These are phyloP conservation scores for Heterochromis multidens DNA, from an alignment of 2,113 vertebrate genomes.

Conservation along the genomic window DNA sequence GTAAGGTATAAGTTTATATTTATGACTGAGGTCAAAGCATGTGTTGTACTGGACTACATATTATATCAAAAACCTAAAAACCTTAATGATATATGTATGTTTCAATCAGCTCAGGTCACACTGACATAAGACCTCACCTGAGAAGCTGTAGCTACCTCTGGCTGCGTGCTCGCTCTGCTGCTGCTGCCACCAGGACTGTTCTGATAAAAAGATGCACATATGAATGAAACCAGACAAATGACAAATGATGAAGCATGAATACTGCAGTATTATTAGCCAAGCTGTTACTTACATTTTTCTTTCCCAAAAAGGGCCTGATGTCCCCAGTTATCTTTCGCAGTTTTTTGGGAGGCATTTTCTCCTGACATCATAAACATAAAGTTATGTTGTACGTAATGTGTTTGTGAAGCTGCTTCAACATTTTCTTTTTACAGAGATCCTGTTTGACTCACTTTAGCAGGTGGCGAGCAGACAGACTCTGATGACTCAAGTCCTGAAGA, in stretches of 20 bases:
- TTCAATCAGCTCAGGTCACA: neutral
- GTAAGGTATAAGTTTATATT: neutral
- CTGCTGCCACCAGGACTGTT: neutral
- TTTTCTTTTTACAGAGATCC: neutral
- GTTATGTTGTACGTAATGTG: fast-evolving
- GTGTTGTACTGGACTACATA: neutral
- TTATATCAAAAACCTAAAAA: neutral
- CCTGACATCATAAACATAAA: neutral
- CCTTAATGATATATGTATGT: neutral
- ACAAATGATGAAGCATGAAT: neutral
- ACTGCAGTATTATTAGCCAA: neutral
- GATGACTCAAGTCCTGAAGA: neutral
- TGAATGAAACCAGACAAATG: neutral
- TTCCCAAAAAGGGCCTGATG: neutral
- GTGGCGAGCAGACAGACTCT: neutral
- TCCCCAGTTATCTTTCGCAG: neutral
- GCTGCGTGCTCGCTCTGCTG: neutral
- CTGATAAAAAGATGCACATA: neutral
- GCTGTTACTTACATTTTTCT: neutral
- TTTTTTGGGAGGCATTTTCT: neutral
- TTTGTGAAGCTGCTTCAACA: neutral
- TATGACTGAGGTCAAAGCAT: too few species aligned
- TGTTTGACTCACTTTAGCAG: neutral
- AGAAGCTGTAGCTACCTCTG: neutral
- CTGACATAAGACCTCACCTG: neutral